Conservation (phyloP, 2,888 invertebrate genomes). For the Hylaea fasciaria region DNA sequence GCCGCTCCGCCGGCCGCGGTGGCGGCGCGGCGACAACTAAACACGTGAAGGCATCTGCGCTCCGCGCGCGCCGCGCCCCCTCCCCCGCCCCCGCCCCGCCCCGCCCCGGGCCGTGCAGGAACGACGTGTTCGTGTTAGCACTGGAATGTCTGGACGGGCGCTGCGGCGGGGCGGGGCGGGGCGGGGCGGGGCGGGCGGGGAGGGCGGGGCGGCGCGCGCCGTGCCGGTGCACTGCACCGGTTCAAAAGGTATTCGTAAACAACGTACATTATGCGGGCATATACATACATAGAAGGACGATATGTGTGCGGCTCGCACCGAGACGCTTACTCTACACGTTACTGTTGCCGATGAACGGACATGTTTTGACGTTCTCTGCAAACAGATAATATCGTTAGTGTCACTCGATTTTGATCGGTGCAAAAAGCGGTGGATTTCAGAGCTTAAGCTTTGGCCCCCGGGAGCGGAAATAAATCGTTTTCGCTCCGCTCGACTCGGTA, state of each 20-base stretch:
- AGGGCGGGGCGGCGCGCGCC: too few species aligned
- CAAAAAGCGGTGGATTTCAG: conserved; percentile 4
- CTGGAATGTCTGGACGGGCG: not conserved
- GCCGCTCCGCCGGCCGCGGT: conserved; percentile 40
- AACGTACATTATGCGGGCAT: conserved; percentile 39
- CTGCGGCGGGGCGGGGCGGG: too few species aligned
- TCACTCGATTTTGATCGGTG: not conserved
- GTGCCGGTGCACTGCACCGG: conserved; percentile 5
- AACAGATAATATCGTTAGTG: not conserved
- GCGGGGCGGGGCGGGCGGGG: too few species aligned
- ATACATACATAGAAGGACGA: conserved; percentile 45
- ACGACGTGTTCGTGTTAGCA: not conserved
- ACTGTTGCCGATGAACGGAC: conserved; percentile 15
- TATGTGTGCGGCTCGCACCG: conserved; percentile 43
- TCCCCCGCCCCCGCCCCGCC: not conserved
- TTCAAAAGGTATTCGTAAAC: conserved; percentile 40
- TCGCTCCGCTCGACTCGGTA: not conserved
- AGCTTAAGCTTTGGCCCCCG: not conserved
- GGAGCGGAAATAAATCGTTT: not conserved
- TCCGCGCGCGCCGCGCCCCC: conserved; percentile 25
- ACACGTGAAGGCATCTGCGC: conserved; percentile 69
- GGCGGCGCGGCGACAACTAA: conserved; percentile 36
- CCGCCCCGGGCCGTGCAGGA: not conserved
- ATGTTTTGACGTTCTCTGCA: not conserved
- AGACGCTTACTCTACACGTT: conserved; percentile 22